These are phyloP conservation scores for Cyanistes caeruleus DNA, from an alignment of 2,113 vertebrate species.

Conservation along the genomic window DNA sequence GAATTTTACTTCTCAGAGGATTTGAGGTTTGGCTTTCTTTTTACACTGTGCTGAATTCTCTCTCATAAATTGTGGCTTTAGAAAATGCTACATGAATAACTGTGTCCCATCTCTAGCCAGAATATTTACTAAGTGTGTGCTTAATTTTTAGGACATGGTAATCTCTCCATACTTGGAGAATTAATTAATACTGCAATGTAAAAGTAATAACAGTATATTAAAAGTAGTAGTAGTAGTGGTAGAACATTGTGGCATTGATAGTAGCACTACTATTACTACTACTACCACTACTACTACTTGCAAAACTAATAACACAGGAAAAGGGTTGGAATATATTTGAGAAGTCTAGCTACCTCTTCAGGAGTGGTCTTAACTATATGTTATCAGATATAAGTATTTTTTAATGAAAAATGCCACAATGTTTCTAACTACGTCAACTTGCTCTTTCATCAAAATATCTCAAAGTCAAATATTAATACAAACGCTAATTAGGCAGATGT, in stretches of 20 bases:
- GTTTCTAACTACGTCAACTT: neutral
- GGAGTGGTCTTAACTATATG: neutral
- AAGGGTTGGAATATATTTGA: neutral
- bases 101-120: neutral
- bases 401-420: neutral
- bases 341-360: neutral
- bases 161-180: neutral
- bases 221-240: too few relatives aligned
- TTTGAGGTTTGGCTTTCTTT: neutral
- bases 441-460: neutral
- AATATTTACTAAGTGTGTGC: neutral
- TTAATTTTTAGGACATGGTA: neutral
- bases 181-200: neutral
- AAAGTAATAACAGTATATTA: neutral
- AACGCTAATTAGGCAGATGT: neutral
- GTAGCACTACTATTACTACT: neutral
- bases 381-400: neutral
- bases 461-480: neutral
- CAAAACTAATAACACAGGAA: neutral
- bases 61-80: neutral
- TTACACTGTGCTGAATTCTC: neutral
- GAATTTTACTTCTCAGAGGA: neutral
- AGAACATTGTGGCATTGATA: neutral
- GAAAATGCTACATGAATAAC: neutral
- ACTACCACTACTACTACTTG: neutral